A percentile compares a stretch with the other conserved stretches of the same genome.
These are phyloP conservation scores for Enteromius viviparus DNA, from an alignment of 2,797 vertebrate species.

Conservation along the genomic window DNA sequence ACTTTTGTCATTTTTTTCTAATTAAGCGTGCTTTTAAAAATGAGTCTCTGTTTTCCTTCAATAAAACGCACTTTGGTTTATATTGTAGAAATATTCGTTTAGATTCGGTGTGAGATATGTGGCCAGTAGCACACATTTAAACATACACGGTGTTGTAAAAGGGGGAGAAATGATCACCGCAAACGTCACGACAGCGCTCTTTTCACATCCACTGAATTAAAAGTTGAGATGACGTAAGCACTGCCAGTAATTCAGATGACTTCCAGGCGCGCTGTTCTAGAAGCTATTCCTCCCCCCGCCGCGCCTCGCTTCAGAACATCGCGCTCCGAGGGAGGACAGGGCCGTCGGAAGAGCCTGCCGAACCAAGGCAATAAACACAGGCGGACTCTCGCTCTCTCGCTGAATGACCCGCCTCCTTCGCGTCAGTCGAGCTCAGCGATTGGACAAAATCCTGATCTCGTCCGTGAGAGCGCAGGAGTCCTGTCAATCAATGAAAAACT, in stretches of 20 bases:
- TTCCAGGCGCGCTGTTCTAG: constrained; percentile 78
- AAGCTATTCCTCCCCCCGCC: constrained; percentile 51
- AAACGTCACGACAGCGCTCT: constrained; percentile 3
- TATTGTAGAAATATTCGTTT: too few relatives aligned
- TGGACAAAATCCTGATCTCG: constrained; percentile 34
- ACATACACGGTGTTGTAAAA: not conserved
- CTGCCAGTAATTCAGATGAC: constrained; percentile 88
- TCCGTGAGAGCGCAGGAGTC: constrained; percentile 44
- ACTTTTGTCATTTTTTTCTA: not conserved
- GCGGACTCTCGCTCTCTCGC: constrained; percentile 48
- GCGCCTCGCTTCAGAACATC: rapidly evolving
- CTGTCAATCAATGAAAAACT: constrained; percentile 62
- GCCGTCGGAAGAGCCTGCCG: constrained; percentile 59
- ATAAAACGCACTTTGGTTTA: not conserved
- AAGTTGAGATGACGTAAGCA: constrained; percentile 75
- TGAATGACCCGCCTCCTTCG: constrained; percentile 59
- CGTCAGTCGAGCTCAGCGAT: constrained; percentile 34
- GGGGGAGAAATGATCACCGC: not conserved
- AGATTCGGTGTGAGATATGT: not conserved
- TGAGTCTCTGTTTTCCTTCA: not conserved
- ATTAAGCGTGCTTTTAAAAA: too few relatives aligned
- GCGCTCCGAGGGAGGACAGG: constrained; percentile 58
- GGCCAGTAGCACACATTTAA: not conserved
- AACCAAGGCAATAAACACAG: constrained; percentile 70
- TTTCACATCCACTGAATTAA: constrained; percentile 69